Evolutionary conservation across 2,888 invertebrate species (phyloP), one percentile per base, ranked within the genome.

Genomic region (Drosophila hawaiiensis): DNA sequence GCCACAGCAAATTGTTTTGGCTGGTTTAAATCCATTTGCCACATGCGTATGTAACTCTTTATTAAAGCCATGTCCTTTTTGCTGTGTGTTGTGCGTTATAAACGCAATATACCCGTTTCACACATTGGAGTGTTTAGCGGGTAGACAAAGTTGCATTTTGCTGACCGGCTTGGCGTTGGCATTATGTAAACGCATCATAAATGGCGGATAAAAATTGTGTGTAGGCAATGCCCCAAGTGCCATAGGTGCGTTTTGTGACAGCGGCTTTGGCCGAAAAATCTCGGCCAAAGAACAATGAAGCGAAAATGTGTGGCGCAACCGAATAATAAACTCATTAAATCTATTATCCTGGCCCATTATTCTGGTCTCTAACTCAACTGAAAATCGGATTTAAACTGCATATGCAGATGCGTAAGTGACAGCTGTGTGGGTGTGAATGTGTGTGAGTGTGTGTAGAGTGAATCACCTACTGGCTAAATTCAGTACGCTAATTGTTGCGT

Each of bases 251-350:
- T 63, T 63, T 59, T 78, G 61, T 47, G 54, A 69, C 54, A 25
- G 58, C 52, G 39, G 35, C 10, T 28, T 52, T 25, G 59, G 41
- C 56, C 31, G 37, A 19, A 65, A 65, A 39, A 25, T 39, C 35
- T 29, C 56, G 43, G 41, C 73, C 55, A 68, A 68, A 58, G 72
- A 72, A 79, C 76, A 82, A 78, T 79, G 70, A 33, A 22, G 62
- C 43, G 28, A 69, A 75, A 68, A 50, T 73, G 70, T 65, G 62
- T 66, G 50, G 60, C 55, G 65, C 78, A 76, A 52, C 62, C 82
- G 80, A 84, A 83, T 84, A 90, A 88, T 90, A 92, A 91, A 91
- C 90, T 83, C 83, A 91, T 91, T 90, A 90, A 88, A 91, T 91
- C 89, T 85, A 90, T 90, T 90, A 92, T 91, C 91, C 91, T 84